phyloP scores from a whole-genome alignment of 2,113 vertebrate species.

The Jacana jacana region DNA sequence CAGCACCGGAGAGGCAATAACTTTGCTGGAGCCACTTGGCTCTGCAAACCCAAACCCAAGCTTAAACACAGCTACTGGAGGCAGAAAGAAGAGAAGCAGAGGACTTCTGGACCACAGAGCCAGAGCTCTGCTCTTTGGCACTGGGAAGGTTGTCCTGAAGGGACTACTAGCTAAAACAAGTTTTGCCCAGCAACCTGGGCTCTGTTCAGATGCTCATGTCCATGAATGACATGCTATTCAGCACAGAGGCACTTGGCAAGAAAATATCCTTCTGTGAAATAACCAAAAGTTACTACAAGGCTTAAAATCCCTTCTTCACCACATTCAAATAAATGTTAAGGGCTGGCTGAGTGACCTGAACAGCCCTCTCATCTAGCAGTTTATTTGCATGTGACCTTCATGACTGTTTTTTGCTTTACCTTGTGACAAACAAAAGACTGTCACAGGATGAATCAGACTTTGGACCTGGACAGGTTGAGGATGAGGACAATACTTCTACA shows the following conservation, averaged over 20 bases:
- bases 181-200: not conserved
- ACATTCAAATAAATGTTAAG: not conserved
- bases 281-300: not conserved
- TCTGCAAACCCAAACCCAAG: not conserved
- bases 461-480: not conserved
- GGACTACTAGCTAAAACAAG: not conserved
- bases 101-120: not conserved
- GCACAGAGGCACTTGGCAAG: not conserved
- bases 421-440: not conserved
- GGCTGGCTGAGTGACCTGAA: not conserved
- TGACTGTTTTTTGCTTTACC: not conserved
- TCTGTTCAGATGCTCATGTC: not conserved
- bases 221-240: not conserved
- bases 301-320: not conserved
- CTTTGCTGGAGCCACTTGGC: not conserved
- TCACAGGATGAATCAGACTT: conserved; percentile 3
- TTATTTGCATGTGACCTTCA: not conserved
- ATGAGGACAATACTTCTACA: not conserved
- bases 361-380: not conserved
- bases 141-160: not conserved
- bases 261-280: not conserved
- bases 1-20: not conserved
- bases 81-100: not conserved
- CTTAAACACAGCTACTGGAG: not conserved
- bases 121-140: not conserved